phyloP scores from a whole-genome alignment of 1,140 invertebrate species.

The Drosophila sp. region DNA sequence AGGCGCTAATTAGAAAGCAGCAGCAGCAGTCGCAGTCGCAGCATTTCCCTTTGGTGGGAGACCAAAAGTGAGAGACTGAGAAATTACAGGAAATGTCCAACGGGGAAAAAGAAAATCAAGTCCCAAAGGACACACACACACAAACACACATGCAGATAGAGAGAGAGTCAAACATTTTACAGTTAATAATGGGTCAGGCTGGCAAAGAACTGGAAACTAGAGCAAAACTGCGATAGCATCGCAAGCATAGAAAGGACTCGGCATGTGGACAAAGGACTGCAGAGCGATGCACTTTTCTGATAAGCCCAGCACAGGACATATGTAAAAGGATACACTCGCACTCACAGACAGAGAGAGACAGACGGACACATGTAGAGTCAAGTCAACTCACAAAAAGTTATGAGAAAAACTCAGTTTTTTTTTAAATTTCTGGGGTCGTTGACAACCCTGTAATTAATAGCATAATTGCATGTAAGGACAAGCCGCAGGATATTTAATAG shows the following conservation, averaged over 20 bases:
- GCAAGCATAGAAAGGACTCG: conserved; percentile 26
- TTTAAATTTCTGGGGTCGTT: neutral
- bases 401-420: neutral
- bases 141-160: conserved; percentile 13
- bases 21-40: conserved; percentile 2
- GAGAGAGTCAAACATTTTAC: conserved; percentile 37
- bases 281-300: conserved; percentile 72
- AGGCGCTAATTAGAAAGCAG: conserved; percentile 68
- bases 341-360: neutral
- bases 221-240: conserved; percentile 67
- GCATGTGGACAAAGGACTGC: conserved; percentile 31
- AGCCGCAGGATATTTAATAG: conserved; percentile 27
- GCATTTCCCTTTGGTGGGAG: conserved; percentile 24
- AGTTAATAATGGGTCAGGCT: conserved; percentile 57
- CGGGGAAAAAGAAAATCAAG: conserved; percentile 59
- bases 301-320: conserved; percentile 49
- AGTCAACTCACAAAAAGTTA: neutral
- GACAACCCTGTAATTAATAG: conserved; percentile 64
- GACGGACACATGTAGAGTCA: neutral
- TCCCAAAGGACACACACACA: conserved; percentile 67
- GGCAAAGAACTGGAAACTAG: conserved; percentile 57
- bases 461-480: conserved; percentile 35
- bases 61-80: conserved; percentile 46
- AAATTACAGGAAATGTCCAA: conserved; percentile 76
- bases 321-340: neutral